Conservation (phyloP, 2,113 vertebrate genomes). For the Tiliqua scincoides region DNA sequence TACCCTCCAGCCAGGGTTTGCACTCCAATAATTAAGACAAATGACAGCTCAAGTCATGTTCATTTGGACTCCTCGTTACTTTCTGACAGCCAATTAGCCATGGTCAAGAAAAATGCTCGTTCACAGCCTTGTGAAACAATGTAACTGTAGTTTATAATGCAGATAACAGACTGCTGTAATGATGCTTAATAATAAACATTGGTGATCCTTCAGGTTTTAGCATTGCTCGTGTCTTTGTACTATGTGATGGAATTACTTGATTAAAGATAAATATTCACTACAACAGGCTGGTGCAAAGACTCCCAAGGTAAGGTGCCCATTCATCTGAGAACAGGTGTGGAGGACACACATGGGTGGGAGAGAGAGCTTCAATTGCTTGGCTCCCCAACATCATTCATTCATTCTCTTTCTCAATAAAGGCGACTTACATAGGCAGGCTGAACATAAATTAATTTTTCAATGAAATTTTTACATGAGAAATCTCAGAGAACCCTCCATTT, state of each 20-base stretch:
- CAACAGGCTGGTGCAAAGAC: not conserved
- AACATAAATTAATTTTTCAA: too few relatives aligned
- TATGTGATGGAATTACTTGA: not conserved
- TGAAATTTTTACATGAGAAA: too few relatives aligned
- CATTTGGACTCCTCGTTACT: conserved; percentile 16
- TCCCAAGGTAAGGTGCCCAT: not conserved
- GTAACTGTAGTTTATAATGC: not conserved
- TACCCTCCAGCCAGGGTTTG: conserved; percentile 17
- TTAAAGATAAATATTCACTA: conserved; percentile 18
- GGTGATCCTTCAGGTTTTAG: not conserved
- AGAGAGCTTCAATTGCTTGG: not conserved
- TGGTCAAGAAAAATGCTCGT: not conserved
- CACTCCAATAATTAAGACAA: conserved; percentile 35
- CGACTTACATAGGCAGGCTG: too few relatives aligned
- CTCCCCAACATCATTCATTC: too few relatives aligned
- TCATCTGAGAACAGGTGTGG: not conserved
- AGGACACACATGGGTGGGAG: not conserved
- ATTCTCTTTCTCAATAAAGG: too few relatives aligned
- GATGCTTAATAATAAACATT: not conserved
- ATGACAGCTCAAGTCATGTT: conserved; percentile 14
- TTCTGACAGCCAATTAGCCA: conserved; percentile 42
- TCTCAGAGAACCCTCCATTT: too few relatives aligned
- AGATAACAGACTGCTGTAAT: not conserved
- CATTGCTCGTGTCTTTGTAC: not conserved
- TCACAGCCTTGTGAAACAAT: not conserved